These are phyloP conservation scores for Bergia sp. DNA, from an alignment of 92 coral and sea anemone species.

Conservation along the genomic window DNA sequence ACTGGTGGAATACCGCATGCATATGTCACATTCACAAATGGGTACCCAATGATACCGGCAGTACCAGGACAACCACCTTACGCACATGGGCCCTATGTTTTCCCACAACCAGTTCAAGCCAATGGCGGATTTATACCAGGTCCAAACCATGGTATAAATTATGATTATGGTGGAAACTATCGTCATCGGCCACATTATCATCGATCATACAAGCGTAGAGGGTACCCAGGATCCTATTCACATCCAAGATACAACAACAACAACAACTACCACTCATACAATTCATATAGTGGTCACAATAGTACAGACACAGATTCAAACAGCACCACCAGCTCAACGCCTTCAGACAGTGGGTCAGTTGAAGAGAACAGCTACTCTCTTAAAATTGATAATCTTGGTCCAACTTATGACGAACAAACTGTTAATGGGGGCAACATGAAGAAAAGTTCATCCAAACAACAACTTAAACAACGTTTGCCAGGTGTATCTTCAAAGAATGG, in stretches of 20 bases:
- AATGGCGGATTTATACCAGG: constrained; percentile 57
- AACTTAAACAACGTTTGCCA: constrained; percentile 18
- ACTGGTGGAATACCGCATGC: constrained; percentile 52
- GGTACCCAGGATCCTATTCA: constrained; percentile 50
- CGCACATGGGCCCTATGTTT: constrained; percentile 63
- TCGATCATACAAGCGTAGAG: constrained; percentile 67
- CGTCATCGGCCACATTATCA: constrained; percentile 67
- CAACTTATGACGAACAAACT: constrained; percentile 7
- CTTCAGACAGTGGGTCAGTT: constrained; percentile 64
- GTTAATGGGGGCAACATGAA: not conserved
- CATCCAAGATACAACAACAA: constrained; percentile 60
- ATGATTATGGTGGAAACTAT: constrained; percentile 61
- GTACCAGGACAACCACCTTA: constrained; percentile 62
- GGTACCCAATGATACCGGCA: constrained; percentile 66
- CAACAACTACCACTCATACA: constrained; percentile 59
- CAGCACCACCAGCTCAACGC: constrained; percentile 73
- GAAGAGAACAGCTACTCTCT: constrained; percentile 65
- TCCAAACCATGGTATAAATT: constrained; percentile 55
- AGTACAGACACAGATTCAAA: constrained; percentile 65
- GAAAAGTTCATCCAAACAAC: constrained; percentile 22
- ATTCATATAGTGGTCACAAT: constrained; percentile 43
- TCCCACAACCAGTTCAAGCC: constrained; percentile 54
- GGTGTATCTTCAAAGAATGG: constrained; percentile 20
- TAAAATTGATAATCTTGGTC: constrained; percentile 42
- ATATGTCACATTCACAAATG: constrained; percentile 65